Conservation (phyloP, 2,888 invertebrate genomes). For the Cistogaster globosa region DNA sequence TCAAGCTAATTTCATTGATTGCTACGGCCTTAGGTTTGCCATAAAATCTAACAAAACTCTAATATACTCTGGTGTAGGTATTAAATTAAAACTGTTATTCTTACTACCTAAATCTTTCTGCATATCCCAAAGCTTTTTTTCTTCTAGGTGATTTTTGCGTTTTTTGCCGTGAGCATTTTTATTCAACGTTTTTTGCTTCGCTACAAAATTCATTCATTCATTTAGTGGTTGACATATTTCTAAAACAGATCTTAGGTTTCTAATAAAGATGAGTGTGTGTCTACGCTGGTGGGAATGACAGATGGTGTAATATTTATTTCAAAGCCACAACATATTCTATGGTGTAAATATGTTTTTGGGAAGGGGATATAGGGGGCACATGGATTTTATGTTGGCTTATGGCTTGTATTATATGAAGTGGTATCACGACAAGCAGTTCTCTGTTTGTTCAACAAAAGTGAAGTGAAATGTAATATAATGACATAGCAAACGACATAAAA, state of each 20-base stretch:
- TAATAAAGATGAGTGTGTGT: constrained; percentile 32
- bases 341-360: neutral
- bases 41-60: neutral
- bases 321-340: constrained; percentile 52
- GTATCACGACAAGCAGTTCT: constrained; percentile 16
- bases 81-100: constrained; percentile 1
- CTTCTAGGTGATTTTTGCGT: neutral
- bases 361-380: neutral
- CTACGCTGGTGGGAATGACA: constrained; percentile 29
- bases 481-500: constrained; percentile 24
- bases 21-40: constrained; percentile 10
- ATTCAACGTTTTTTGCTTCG: constrained; percentile 39
- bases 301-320: constrained; percentile 59
- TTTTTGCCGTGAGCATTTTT: constrained; percentile 42
- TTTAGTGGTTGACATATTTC: constrained; percentile 58
- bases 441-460: constrained; percentile 29
- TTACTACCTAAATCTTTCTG: no score
- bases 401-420: neutral
- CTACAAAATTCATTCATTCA: constrained; percentile 50
- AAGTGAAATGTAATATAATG: constrained; percentile 25
- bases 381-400: constrained; percentile 2
- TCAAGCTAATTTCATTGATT: no score
- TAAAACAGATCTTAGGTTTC: constrained; percentile 51
- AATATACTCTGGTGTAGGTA: neutral
- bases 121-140: neutral